Percentiles rank a stretch among this genome's conserved stretches.
Evolutionary conservation across 2,113 vertebrate genomes (phyloP).

Genomic region (Poicephalus meyeri): DNA sequence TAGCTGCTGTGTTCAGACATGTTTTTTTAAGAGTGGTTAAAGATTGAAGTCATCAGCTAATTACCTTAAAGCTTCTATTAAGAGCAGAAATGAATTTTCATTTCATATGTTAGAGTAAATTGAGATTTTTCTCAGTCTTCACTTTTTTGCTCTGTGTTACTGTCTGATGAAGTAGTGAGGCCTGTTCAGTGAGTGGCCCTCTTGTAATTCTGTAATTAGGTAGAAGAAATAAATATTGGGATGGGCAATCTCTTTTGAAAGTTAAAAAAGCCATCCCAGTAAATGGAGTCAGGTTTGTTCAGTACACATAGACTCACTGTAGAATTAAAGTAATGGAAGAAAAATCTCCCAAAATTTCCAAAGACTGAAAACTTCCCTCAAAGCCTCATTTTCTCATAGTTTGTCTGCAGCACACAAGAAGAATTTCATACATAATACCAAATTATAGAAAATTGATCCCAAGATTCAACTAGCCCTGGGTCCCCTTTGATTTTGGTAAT

Average conservation of each 20-base stretch:
- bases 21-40: background rate
- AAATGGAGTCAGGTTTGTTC: background rate
- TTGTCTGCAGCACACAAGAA: background rate
- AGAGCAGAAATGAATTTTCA: background rate
- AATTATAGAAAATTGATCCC: fast-evolving
- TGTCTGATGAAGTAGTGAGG: background rate
- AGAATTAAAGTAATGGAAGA: background rate
- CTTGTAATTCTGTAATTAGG: background rate
- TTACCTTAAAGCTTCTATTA: background rate
- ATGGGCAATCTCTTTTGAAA: background rate
- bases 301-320: fast-evolving
- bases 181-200: background rate
- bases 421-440: fast-evolving
- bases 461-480: background rate
- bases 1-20: background rate
- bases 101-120: background rate
- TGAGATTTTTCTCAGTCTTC: background rate
- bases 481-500: background rate
- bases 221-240: background rate
- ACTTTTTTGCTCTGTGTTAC: background rate
- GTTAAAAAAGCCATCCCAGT: background rate
- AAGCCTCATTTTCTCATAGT: background rate
- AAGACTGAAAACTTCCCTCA: background rate
- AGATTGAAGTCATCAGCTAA: background rate
- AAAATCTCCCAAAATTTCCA: background rate